Percentiles rank a stretch among this genome's conserved stretches.
Conservation (phyloP, 2,888 invertebrate species). For the Pilophorus perplexus region DNA sequence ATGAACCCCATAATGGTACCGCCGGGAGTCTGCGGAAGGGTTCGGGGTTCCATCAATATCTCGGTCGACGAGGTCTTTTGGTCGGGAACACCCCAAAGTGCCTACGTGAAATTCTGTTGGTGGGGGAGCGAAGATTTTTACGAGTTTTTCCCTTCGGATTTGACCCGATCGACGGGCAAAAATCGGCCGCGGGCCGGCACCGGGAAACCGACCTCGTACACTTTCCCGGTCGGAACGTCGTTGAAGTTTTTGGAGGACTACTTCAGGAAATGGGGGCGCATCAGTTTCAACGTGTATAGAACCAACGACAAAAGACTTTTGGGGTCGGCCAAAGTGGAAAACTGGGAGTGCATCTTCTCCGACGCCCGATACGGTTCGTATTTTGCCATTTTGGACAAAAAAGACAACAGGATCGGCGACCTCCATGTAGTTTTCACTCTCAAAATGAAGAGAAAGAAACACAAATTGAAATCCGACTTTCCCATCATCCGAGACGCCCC, state of each 20-base stretch:
- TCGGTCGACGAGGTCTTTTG: constrained; percentile 32
- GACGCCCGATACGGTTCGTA: constrained; percentile 13
- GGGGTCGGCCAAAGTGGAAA: constrained; percentile 5
- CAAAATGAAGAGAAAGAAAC: constrained; percentile 32
- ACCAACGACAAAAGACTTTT: constrained; percentile 12
- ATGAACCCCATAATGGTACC: constrained; percentile 25
- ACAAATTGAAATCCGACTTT: constrained; percentile 23
- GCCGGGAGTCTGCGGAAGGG: constrained; percentile 27
- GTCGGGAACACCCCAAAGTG: constrained; percentile 9
- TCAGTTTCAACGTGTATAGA: constrained; percentile 24
- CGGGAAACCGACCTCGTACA: neutral
- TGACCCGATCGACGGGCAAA: neutral
- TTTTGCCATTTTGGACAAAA: constrained; percentile 24
- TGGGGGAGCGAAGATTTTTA: constrained; percentile 28
- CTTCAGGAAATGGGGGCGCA: constrained; percentile 21
- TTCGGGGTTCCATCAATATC: constrained; percentile 19
- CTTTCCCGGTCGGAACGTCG: constrained; percentile 16
- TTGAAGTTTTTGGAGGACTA: constrained; percentile 12
- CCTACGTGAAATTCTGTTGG: constrained; percentile 29
- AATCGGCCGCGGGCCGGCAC: neutral
- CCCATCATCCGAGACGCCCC: neutral
- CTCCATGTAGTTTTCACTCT: constrained; percentile 14
- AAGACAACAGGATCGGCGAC: constrained; percentile 17
- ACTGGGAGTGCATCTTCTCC: constrained; percentile 31
- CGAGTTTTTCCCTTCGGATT: constrained; percentile 25